Evolutionary conservation across 2,888 invertebrate species (phyloP), one percentile per base, ranked within the genome.

Genomic region (Stomorhina lunata): DNA sequence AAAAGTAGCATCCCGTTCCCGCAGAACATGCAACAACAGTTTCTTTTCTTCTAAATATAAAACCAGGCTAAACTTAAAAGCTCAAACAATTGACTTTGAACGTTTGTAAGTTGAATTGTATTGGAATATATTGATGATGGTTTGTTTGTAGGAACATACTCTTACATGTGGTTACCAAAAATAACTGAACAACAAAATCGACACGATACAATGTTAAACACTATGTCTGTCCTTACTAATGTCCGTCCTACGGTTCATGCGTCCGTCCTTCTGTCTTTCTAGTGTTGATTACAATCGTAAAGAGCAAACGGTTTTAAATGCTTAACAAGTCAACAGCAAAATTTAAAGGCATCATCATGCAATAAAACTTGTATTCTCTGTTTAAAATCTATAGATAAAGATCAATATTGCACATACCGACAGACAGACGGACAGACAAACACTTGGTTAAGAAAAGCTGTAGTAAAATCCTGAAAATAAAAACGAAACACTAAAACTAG

Each of bases 251-350:
- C 1, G 9, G 15, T 43, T 25, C 15, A 15, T 22, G 10, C 20
- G 15, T 48, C 15, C 10, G 32, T 76, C 45, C 25, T 20, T 20
- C 22, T 61, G 27, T 27, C 4, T 66, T 20, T 15, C 43, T 66
- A 73, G 79, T 79, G 79, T 79, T 79, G 79, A 79, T 79, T 79
- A 73, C 79, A 72, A 79, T 79, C 72, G 72, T 32, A 79, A 72
- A 79, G 72, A 79, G 79, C 72, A 79, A 73, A 79, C 79, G 79
- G 79, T 79, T 79, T 79, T 79, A 79, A 79, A 66, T 79, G 79
- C 79, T 79, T 79, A 72, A 79, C 79, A 73, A 79, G 59, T 79
- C 79, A 73, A 79, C 72, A 79, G 66, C 50, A 53, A 73, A 79
- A 73, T 79, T 79, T 73, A 79, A 72, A 79, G 72, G 66, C 79